Evolutionary conservation across 2,113 vertebrate genomes (phyloP).

Genomic region (Podilymbus podiceps): DNA sequence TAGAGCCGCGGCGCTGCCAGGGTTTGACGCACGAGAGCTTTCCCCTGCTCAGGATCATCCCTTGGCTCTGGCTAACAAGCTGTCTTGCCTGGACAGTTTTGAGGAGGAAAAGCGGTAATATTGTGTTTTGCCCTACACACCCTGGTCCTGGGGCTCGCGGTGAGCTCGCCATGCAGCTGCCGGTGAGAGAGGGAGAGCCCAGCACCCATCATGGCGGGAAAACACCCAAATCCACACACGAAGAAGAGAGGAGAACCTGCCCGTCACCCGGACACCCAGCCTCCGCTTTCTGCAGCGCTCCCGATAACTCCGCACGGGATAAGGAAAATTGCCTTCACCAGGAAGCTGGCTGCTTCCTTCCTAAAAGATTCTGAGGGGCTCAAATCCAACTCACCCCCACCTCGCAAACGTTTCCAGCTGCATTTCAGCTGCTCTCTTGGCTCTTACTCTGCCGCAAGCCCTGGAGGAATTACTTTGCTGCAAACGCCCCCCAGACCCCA

Average conservation of each 20-base stretch:
- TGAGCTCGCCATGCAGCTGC: fast-evolving
- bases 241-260: background rate
- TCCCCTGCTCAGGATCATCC: background rate
- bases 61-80: background rate
- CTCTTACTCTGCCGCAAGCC: fast-evolving
- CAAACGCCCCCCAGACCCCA: background rate
- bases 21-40: background rate
- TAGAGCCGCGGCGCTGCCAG: background rate
- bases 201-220: fast-evolving
- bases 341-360: background rate
- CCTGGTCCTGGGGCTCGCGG: fast-evolving
- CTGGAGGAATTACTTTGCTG: background rate
- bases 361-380: background rate
- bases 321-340: background rate
- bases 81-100: background rate
- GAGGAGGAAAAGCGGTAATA: background rate
- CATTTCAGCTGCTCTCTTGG: slow-evolving; percentile 7
- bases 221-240: fast-evolving
- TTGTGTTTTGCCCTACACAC: fast-evolving
- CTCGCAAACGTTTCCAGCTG: background rate
- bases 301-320: fast-evolving
- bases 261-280: fast-evolving
- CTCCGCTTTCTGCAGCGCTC: background rate
- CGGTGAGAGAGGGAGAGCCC: background rate
- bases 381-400: background rate